Base-by-base conservation (phyloP, 2,797 vertebrate genomes). In the Neoniphon sammara region DNA sequence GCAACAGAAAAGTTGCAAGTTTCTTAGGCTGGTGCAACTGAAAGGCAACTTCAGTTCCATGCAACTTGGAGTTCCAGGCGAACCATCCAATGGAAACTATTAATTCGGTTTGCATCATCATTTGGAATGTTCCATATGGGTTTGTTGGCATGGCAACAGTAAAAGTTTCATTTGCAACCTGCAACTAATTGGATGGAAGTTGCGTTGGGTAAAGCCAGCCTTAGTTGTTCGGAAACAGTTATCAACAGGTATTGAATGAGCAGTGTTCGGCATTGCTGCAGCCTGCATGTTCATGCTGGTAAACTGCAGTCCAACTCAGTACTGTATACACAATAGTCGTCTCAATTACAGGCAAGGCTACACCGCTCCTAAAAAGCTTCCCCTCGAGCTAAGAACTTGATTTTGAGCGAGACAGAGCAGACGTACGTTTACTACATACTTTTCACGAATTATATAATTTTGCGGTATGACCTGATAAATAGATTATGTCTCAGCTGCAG, bases 361-460 rank as follows among this genome's bases (percentile, higher is more conserved):
- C 6, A 58, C 66, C 58, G 60, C 66, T 65, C 56, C 58, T 78
- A 17, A n/a, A 12, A 34, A 21, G n/a, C 52, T 31, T 59, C 72
- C 49, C 78, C 62, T 75, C 56, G 46, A 83, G 66, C 66, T 23
- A 63, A 49, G 50, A 2, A 8, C n/a, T 61, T 21, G 58, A 60
- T 57, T 72, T 66, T 75, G 64, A 75, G 75, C 78, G 87, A 81
- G 78, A 80, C 64, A 7, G 5, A 72, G 44, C 80, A 86, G 8
- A 78, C 21, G 1, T 23, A 36, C 62, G 52, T 50, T 20, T 17
- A 61, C 81, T 30, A 47, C 34, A 17, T 54, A 15, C 15, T 57
- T 52, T 31, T 62, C 46, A 70, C 54, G 20, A 39, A 20, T 49
- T 4, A 17, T 61, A 0, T 14, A 12, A 15, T 23, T 53, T 9